phyloP scores from a whole-genome alignment of 2,888 invertebrate genomes.

The Melangyna quadrimaculata region DNA sequence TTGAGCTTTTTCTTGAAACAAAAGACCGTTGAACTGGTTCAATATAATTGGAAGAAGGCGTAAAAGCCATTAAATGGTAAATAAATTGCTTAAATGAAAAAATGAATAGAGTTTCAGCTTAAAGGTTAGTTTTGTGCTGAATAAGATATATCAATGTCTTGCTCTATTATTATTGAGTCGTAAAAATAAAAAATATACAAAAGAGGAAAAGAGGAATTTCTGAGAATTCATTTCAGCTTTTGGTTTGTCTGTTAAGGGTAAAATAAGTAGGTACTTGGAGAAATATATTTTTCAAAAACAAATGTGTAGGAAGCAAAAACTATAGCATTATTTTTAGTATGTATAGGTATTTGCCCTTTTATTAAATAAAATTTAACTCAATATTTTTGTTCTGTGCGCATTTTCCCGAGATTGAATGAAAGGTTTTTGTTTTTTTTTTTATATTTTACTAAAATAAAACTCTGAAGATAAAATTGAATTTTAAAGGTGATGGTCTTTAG shows the following conservation, averaged over 20 bases:
- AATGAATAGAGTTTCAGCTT: background rate
- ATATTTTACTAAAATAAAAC: no score
- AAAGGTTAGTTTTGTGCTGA: background rate
- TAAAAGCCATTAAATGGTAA: background rate
- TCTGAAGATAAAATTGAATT: no score
- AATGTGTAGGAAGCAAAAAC: background rate
- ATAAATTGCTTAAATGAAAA: background rate
- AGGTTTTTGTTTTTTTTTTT: no score
- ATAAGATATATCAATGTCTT: constrained; percentile 2
- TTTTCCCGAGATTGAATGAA: no score
- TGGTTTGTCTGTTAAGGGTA: background rate
- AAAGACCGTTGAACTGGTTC: background rate
- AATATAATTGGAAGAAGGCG: background rate
- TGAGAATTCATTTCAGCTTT: background rate
- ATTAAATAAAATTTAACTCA: background rate
- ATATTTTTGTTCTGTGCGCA: no score
- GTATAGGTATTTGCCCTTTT: background rate
- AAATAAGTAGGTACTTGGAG: no score
- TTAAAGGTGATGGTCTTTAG: no score
- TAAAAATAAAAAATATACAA: background rate
- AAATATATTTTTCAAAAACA: background rate
- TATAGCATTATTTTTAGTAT: no score
- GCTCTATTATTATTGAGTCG: background rate
- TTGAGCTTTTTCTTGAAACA: background rate
- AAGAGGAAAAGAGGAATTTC: background rate